phyloP scores from a whole-genome alignment of 2,113 vertebrate species.

The Eudyptes chrysolophus region DNA sequence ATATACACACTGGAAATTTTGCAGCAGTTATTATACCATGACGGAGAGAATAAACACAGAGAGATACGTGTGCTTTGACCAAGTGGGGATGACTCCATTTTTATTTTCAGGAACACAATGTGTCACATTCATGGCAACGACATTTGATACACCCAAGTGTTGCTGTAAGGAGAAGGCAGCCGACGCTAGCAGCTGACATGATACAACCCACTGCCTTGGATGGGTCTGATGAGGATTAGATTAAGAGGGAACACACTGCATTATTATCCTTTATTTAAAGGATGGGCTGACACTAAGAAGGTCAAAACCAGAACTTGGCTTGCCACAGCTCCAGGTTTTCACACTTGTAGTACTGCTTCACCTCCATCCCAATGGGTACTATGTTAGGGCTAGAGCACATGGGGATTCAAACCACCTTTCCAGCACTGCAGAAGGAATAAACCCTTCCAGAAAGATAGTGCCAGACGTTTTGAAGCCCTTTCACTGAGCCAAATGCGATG shows the following conservation, averaged over 20 bases:
- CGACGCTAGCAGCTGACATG: rapidly evolving
- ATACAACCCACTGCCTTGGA: not conserved
- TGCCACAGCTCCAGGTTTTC: not conserved
- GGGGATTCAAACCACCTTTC: not conserved
- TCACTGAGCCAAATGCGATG: not conserved
- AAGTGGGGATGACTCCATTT: not conserved
- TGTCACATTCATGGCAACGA: not conserved
- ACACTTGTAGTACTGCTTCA: not conserved
- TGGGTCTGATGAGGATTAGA: not conserved
- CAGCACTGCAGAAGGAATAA: not conserved
- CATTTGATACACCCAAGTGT: not conserved
- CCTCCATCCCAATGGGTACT: not conserved
- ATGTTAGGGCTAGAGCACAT: not conserved
- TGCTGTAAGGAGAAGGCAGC: not conserved
- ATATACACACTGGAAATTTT: not conserved
- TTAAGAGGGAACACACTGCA: not conserved
- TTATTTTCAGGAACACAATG: not conserved
- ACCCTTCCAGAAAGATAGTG: not conserved
- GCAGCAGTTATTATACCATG: not conserved
- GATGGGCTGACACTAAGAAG: not conserved
- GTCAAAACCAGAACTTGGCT: not conserved
- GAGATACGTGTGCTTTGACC: not conserved
- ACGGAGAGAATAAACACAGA: not conserved
- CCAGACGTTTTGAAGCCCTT: not conserved
- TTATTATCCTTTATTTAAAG: not conserved